These are phyloP conservation scores for Vulpes ferrilata DNA, from an alignment of 2,113 vertebrate genomes.

Conservation along the genomic window DNA sequence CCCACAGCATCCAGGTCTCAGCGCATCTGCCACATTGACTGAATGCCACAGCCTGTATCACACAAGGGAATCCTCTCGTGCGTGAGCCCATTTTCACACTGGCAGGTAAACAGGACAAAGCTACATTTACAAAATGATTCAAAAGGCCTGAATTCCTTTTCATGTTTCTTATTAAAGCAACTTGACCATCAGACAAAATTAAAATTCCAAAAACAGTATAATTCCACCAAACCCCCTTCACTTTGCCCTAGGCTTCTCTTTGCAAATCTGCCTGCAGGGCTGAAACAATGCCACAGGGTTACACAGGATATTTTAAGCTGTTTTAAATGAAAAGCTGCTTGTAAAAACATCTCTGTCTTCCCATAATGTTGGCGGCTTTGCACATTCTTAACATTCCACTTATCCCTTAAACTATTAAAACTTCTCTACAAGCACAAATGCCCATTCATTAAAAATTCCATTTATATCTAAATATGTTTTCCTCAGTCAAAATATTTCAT, in stretches of 20 bases:
- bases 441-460: not conserved
- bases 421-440: not conserved
- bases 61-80: rapidly evolving
- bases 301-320: not conserved
- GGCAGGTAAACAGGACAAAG: too few relatives aligned
- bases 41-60: not conserved
- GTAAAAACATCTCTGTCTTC: not conserved
- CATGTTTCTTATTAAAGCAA: not conserved
- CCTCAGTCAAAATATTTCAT: not conserved
- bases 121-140: not conserved
- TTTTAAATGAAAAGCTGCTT: slow-evolving; percentile 10
- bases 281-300: not conserved
- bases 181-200: not conserved
- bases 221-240: not conserved
- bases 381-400: not conserved
- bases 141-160: not conserved
- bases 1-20: rapidly evolving
- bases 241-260: too few relatives aligned
- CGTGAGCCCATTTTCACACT: rapidly evolving
- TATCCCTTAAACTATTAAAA: not conserved
- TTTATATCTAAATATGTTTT: not conserved
- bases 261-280: not conserved
- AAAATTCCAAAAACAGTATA: not conserved
- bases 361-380: not conserved
- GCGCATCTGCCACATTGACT: rapidly evolving